Evolutionary conservation across 2,797 vertebrate genomes (phyloP).

Genomic region (Xiphorhynchus erythropygius): DNA sequence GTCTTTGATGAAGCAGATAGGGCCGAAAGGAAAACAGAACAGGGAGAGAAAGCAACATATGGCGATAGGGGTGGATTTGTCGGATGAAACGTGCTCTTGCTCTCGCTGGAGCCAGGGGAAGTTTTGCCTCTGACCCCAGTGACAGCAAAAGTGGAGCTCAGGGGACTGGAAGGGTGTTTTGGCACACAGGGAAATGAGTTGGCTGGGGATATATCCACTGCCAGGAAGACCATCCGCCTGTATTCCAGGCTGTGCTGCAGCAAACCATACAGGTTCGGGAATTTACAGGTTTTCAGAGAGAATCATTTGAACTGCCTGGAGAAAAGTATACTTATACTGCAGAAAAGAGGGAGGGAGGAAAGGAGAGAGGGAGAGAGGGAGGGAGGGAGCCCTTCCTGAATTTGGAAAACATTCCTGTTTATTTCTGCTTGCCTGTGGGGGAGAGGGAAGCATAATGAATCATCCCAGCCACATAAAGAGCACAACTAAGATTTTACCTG

Average conservation of each 20-base stretch:
- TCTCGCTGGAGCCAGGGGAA: neutral
- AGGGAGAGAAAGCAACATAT: neutral
- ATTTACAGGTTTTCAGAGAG: neutral
- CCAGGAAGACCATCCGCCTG: neutral
- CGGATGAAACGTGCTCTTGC: neutral
- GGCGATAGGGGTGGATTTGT: neutral
- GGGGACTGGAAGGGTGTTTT: neutral
- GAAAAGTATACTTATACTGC: neutral
- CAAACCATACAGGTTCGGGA: neutral
- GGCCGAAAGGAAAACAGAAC: neutral
- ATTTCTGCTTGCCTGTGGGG: neutral
- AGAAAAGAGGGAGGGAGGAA: neutral
- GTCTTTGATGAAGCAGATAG: conserved; percentile 32
- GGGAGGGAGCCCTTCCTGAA: neutral
- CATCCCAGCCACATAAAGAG: neutral
- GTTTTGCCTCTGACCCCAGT: neutral
- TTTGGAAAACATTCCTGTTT: conserved; percentile 23
- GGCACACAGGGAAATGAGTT: neutral
- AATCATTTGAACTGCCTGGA: neutral
- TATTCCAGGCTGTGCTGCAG: neutral
- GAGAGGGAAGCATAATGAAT: conserved; percentile 6
- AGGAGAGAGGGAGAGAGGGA: neutral
- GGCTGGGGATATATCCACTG: accelerated
- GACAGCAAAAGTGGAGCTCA: neutral
- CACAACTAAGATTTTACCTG: neutral